Evolutionary conservation across 2,797 vertebrate species (phyloP).

Genomic region (Melanotaenia parkinsoni): DNA sequence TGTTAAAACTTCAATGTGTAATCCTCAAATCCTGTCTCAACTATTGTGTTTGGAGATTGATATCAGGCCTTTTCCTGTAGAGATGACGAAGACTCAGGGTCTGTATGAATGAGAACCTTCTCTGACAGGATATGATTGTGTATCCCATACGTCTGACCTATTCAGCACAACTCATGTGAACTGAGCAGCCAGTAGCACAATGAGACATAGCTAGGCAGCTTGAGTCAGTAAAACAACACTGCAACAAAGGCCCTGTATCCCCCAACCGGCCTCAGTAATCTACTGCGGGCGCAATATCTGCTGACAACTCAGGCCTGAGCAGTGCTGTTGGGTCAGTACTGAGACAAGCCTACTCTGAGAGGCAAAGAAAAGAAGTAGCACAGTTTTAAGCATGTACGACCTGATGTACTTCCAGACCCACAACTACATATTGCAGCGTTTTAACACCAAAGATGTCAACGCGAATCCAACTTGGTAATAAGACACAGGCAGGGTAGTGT

Average conservation of each 20-base stretch:
- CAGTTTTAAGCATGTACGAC: conserved; percentile 31
- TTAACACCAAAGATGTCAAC: conserved; percentile 55
- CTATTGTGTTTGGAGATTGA: conserved; percentile 72
- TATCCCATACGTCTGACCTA: conserved; percentile 58
- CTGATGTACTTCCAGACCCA: conserved; percentile 43
- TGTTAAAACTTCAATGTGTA: conserved; percentile 33
- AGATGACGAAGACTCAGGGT: conserved; percentile 56
- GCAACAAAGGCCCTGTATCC: conserved; percentile 79
- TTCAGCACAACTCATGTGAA: conserved; percentile 79
- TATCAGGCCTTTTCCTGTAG: conserved; percentile 79
- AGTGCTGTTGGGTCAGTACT: conserved; percentile 47
- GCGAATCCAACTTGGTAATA: conserved; percentile 67
- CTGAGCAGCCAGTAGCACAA: conserved; percentile 70
- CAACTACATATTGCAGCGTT: conserved; percentile 40
- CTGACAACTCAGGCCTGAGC: conserved; percentile 67
- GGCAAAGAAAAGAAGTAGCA: conserved; percentile 27
- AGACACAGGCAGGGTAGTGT: conserved; percentile 72
- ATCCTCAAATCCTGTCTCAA: conserved; percentile 59
- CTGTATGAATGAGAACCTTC: conserved; percentile 55
- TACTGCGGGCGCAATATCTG: conserved; percentile 79
- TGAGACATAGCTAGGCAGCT: conserved; percentile 62
- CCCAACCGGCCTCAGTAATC: conserved; percentile 72
- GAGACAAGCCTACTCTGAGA: conserved; percentile 52
- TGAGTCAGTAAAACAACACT: conserved; percentile 76
- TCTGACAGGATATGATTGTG: conserved; percentile 76